Base-by-base conservation (phyloP, 2,113 vertebrate genomes). In the Aldabrachelys gigantea region DNA sequence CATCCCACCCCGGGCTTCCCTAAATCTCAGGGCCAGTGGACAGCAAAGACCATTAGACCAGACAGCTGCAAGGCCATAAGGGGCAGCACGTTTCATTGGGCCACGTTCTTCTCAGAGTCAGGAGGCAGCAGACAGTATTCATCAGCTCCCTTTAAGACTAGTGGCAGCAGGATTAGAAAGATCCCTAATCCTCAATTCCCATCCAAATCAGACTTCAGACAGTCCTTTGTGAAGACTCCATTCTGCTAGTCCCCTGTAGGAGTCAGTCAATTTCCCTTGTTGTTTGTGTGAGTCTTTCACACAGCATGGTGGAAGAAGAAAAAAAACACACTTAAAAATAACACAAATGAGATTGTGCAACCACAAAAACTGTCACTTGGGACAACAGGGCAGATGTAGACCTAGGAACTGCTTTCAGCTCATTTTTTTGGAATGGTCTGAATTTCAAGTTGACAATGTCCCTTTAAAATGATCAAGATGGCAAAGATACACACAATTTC, bases 381-480 rank as follows among this genome's bases (percentile, higher is more conserved):
- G 35, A 90, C 29, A 19, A 79, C 31, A 50, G 16, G 80, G n/a
- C 44, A 90, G 5, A 4, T 69, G 1, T 14, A 82, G 49, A 94
- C 76, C 1, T 1, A 69, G 52, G 80, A 94, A 29, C n/a, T 91
- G 22, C 11, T 72, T 80, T 91, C 35, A 10, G 17, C 59, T 84
- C 59, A 69, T 54, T 89, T 62, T 81, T 90, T 82, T 50, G 82
- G 38, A 16, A 29, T 78, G 49, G n/a, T 57, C 62, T 84, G 57
- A 87, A 80, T 86, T 94, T 65, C 14, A 82, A 88, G 78, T 65
- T 53, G 84, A 88, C 41, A 59, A 31, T 54, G 22, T 54, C 92
- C 69, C 54, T 13, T 87, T 72, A 72, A 76, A 1, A 85, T 38
- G 0, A 90, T 38, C 76, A 62, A 44, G 84, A 62, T 0, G 0